These are phyloP conservation scores for Hypselothyrea guttata DNA, from an alignment of 2,888 invertebrate genomes.

Conservation along the genomic window DNA sequence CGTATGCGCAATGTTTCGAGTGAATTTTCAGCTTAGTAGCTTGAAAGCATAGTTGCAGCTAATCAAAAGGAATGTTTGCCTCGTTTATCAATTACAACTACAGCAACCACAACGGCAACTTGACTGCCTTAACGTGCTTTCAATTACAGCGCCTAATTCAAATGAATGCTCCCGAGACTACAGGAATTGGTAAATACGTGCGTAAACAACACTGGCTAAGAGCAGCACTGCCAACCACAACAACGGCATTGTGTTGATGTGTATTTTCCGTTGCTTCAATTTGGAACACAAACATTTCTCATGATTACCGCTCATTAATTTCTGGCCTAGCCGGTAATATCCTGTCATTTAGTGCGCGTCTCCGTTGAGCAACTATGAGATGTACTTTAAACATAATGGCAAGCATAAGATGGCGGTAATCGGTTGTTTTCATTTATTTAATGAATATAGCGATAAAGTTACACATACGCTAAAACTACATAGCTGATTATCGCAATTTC, in stretches of 20 bases:
- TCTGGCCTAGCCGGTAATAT: conserved; percentile 40
- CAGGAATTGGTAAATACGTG: conserved; percentile 41
- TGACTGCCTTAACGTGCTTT: conserved; percentile 44
- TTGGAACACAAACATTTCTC: conserved; percentile 47
- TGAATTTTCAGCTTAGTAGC: conserved; percentile 2
- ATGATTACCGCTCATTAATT: conserved; percentile 69
- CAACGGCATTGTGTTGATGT: not conserved
- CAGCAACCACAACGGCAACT: conserved; percentile 16
- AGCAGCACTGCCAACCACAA: not conserved
- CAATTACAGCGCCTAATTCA: conserved; percentile 54
- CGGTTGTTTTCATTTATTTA: no score
- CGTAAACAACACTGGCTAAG: conserved; percentile 18
- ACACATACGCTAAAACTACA: no score
- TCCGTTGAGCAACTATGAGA: not conserved
- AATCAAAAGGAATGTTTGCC: conserved; percentile 57
- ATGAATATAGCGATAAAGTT: no score
- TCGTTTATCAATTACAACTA: conserved; percentile 65
- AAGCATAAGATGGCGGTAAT: no score
- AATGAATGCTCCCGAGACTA: conserved; percentile 35
- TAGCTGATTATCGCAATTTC: no score
- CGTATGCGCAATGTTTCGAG: conserved; percentile 32
- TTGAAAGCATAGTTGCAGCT: conserved; percentile 7
- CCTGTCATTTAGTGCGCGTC: conserved; percentile 27
- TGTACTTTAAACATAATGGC: no score
- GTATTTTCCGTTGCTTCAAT: conserved; percentile 11